Conservation (phyloP, 2,797 vertebrate genomes). For the Sarcophilus harrisii region DNA sequence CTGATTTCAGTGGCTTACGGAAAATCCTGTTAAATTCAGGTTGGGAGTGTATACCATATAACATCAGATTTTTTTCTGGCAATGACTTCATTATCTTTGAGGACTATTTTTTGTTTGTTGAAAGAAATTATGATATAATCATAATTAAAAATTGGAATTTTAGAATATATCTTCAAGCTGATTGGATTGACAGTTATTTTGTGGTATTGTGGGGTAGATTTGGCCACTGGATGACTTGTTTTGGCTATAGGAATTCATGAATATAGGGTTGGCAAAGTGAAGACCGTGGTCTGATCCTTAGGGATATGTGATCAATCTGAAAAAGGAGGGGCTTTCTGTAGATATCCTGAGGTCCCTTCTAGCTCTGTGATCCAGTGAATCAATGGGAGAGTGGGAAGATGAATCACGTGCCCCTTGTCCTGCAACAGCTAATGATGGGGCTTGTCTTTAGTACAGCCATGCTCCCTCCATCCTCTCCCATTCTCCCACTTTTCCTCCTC, state of each 20-base stretch:
- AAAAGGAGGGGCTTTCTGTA: not conserved
- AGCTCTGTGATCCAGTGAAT: not conserved
- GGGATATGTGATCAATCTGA: not conserved
- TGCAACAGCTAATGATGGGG: not conserved
- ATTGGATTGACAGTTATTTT: not conserved
- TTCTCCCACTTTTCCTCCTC: not conserved
- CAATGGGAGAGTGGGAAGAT: not conserved
- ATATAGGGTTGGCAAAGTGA: not conserved
- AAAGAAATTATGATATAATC: slow-evolving; percentile 1
- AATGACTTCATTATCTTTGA: slow-evolving; percentile 41
- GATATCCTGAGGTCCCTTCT: not conserved
- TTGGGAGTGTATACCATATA: slow-evolving; percentile 42
- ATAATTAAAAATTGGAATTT: slow-evolving; percentile 60
- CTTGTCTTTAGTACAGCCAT: not conserved
- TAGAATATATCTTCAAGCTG: not conserved
- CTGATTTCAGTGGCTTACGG: slow-evolving; percentile 48
- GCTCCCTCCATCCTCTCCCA: too few relatives aligned
- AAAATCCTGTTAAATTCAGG: slow-evolving; percentile 28
- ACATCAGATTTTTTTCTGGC: slow-evolving; percentile 34
- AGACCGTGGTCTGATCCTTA: not conserved
- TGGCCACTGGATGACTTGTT: not conserved
- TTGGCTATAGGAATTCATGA: not conserved
- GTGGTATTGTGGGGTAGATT: not conserved
- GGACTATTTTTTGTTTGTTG: slow-evolving; percentile 34
- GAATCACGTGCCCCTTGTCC: not conserved